Percentiles rank a stretch among this genome's conserved stretches.
Evolutionary conservation across 2,888 invertebrate species (phyloP).

Genomic region (Erannis defoliaria): DNA sequence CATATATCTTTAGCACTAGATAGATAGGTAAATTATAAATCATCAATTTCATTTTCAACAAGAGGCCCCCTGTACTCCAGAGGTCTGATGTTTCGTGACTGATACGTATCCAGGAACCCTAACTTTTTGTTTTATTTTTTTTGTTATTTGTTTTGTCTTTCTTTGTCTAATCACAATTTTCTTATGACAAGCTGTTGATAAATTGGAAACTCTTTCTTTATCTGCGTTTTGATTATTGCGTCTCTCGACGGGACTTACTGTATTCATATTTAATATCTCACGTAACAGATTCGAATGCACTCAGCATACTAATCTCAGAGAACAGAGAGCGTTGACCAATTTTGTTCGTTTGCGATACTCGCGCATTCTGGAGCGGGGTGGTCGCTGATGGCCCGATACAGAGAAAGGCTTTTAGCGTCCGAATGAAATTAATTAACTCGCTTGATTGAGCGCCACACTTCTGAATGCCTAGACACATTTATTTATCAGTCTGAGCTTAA

Average conservation of each 20-base stretch:
- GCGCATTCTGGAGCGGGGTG: conserved; percentile 15
- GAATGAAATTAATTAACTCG: conserved; percentile 29
- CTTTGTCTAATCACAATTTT: too few species aligned
- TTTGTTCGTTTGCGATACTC: background rate
- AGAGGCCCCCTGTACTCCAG: too few species aligned
- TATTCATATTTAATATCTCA: conserved; percentile 1
- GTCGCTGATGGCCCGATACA: conserved; percentile 22
- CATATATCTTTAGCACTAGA: too few species aligned
- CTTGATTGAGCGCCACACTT: conserved; percentile 7
- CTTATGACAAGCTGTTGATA: too few species aligned
- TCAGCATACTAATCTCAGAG: background rate
- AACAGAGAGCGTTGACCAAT: conserved; percentile 1
- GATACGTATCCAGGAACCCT: too few species aligned
- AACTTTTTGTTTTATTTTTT: too few species aligned
- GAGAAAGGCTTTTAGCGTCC: conserved; percentile 40
- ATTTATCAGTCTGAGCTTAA: background rate
- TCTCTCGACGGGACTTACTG: background rate
- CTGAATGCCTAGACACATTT: background rate
- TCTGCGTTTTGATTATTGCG: background rate
- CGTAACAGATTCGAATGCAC: conserved; percentile 1
- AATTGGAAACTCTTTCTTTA: conserved; percentile 6
- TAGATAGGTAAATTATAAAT: too few species aligned
- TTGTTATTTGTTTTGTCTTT: too few species aligned
- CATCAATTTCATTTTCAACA: too few species aligned
- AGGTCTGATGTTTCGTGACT: too few species aligned